Conservation (phyloP, 2,888 invertebrate species). For the Volucella zonaria region DNA sequence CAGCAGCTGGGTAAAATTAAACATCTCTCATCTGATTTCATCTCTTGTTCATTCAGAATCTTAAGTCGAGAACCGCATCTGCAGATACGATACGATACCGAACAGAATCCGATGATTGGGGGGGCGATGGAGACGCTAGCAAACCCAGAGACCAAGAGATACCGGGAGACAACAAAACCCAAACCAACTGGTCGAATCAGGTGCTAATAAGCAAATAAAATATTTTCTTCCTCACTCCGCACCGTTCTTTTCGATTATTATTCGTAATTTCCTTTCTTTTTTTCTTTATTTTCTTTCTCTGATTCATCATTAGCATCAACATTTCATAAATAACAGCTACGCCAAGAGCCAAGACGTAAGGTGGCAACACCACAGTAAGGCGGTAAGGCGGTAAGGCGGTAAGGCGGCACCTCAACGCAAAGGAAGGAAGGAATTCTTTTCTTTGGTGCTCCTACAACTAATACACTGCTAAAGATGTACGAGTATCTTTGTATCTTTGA, state of each 20-base stretch:
- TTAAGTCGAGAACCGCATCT: constrained; percentile 18
- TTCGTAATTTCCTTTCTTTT: constrained; percentile 19
- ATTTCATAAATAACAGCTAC: constrained; percentile 48
- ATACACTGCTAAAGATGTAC: constrained; percentile 2
- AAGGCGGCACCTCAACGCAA: constrained; percentile 8
- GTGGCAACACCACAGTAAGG: too few species aligned
- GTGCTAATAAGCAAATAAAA: constrained; percentile 66
- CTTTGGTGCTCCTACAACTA: not conserved
- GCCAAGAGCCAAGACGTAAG: too few species aligned
- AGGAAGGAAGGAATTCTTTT: constrained; percentile 5
- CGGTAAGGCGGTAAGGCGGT: constrained; percentile 40
- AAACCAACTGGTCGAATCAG: constrained; percentile 52
- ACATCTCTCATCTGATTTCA: constrained; percentile 32
- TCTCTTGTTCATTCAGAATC: constrained; percentile 47
- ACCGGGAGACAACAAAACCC: constrained; percentile 13
- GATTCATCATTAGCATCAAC: constrained; percentile 63
- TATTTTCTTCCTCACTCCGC: constrained; percentile 1
- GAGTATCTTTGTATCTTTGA: too few species aligned
- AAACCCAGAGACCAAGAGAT: constrained; percentile 9
- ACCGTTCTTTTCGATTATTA: constrained; percentile 28
- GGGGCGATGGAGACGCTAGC: not conserved
- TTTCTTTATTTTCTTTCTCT: constrained; percentile 53
- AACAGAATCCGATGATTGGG: too few species aligned
- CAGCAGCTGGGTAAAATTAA: constrained; percentile 27
- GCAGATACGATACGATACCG: not conserved